A percentile compares a stretch with the other conserved stretches of the same genome.
Evolutionary conservation across 1,140 invertebrate genomes (phyloP).

Genomic region (Globodera ellingtonae): DNA sequence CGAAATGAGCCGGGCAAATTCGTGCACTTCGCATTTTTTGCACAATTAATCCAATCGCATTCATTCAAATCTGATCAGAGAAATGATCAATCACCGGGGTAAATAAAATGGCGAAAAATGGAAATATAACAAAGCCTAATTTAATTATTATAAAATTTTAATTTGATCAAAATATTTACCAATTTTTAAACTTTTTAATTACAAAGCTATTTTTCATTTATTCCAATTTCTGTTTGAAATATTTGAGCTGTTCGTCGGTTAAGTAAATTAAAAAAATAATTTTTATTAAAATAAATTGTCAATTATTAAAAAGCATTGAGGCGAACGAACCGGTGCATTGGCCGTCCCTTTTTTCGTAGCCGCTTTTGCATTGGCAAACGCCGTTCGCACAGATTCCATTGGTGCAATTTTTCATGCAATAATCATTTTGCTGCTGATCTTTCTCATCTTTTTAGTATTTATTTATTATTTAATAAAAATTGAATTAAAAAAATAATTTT

Average conservation of each 20-base stretch:
- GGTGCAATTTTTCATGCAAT: constrained; percentile 7
- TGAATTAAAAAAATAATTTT: no score
- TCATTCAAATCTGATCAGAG: constrained; percentile 43
- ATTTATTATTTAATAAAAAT: constrained; percentile 14
- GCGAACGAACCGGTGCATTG: constrained; percentile 25
- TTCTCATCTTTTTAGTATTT: constrained; percentile 2
- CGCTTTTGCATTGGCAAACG: constrained; percentile 39
- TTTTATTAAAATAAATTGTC: constrained; percentile 22
- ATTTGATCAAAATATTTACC: no score
- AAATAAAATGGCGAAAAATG: no score
- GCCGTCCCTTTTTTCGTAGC: constrained; percentile 31
- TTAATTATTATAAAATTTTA: constrained; percentile 3
- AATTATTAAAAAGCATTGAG: not conserved
- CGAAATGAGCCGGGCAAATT: constrained; percentile 43
- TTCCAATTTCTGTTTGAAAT: no score
- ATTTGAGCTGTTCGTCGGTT: no score
- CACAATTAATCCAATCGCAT: constrained; percentile 43
- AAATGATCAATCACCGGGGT: not conserved
- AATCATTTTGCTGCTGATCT: constrained; percentile 15
- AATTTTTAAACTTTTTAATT: no score
- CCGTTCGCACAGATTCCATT: constrained; percentile 37
- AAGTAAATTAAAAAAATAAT: not conserved
- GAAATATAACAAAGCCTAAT: not conserved
- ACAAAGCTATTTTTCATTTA: no score
- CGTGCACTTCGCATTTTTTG: constrained; percentile 35